Conservation (phyloP, 2,888 invertebrate species). For the Acleris holmiana region DNA sequence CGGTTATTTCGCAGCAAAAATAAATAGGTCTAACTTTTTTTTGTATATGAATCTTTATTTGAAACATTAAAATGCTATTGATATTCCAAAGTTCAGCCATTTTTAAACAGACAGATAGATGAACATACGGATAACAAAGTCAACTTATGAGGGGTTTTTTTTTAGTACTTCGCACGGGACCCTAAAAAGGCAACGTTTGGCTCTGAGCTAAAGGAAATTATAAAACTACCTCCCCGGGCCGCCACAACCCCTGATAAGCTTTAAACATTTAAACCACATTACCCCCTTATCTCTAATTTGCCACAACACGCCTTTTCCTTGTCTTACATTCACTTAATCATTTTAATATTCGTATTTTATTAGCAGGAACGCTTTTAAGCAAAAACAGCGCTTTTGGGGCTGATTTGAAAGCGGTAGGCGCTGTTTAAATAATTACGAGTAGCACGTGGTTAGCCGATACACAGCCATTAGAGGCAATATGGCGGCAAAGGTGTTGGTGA, state of each 20-base stretch:
- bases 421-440: background rate
- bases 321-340: constrained; percentile 5
- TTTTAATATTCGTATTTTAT: background rate
- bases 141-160: too few relatives aligned
- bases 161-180: too few relatives aligned
- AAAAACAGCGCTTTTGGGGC: background rate
- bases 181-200: too few relatives aligned
- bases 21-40: too few relatives aligned
- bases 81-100: too few relatives aligned
- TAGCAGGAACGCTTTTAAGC: background rate
- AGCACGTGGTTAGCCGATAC: background rate
- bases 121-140: too few relatives aligned
- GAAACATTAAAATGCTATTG: too few relatives aligned
- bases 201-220: too few relatives aligned
- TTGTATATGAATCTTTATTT: too few relatives aligned
- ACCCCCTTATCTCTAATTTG: background rate
- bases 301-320: background rate
- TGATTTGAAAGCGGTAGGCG: background rate
- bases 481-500: background rate
- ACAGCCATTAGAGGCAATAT: background rate
- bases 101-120: too few relatives aligned
- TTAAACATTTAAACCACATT: background rate
- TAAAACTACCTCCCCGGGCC: too few relatives aligned
- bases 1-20: too few relatives aligned
- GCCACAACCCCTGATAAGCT: background rate